Conservation (phyloP, 2,888 invertebrate genomes). For the Cryptops parisi region DNA sequence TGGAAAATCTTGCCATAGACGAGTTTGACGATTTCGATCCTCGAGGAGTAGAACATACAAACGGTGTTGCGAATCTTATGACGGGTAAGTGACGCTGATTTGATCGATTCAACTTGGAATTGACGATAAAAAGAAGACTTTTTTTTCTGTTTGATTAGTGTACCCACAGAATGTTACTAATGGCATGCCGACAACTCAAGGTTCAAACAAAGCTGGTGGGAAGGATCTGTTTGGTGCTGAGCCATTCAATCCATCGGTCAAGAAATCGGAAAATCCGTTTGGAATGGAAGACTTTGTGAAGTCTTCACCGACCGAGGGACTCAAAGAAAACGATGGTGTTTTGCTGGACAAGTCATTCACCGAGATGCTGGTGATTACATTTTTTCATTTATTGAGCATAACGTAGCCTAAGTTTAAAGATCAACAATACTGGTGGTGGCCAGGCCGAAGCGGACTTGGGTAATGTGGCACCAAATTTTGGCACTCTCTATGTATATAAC, state of each 20-base stretch:
- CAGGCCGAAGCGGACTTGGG: no score
- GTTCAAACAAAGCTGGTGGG: slow-evolving; percentile 16
- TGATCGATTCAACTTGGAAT: no score
- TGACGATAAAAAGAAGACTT: no score
- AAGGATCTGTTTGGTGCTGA: slow-evolving; percentile 68
- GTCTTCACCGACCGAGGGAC: slow-evolving; percentile 21
- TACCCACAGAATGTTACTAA: slow-evolving; percentile 57
- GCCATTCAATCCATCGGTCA: slow-evolving; percentile 43
- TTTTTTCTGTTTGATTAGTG: no score
- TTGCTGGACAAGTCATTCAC: slow-evolving; percentile 65
- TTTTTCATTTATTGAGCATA: not conserved
- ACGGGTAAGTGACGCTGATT: not conserved
- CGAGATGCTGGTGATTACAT: slow-evolving; percentile 61
- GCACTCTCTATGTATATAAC: no score
- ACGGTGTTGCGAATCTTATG: slow-evolving; percentile 1
- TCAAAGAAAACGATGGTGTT: slow-evolving; percentile 52
- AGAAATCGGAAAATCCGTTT: slow-evolving; percentile 51
- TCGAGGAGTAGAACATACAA: slow-evolving; percentile 41
- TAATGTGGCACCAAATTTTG: no score
- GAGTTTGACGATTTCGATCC: slow-evolving; percentile 60
- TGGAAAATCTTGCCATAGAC: slow-evolving; percentile 50
- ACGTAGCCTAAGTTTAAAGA: not conserved
- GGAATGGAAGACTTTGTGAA: slow-evolving; percentile 59
- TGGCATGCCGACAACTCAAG: slow-evolving; percentile 21
- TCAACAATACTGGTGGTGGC: no score